phyloP scores from a whole-genome alignment of 2,888 invertebrate genomes.

The Helobdella robusta region DNA sequence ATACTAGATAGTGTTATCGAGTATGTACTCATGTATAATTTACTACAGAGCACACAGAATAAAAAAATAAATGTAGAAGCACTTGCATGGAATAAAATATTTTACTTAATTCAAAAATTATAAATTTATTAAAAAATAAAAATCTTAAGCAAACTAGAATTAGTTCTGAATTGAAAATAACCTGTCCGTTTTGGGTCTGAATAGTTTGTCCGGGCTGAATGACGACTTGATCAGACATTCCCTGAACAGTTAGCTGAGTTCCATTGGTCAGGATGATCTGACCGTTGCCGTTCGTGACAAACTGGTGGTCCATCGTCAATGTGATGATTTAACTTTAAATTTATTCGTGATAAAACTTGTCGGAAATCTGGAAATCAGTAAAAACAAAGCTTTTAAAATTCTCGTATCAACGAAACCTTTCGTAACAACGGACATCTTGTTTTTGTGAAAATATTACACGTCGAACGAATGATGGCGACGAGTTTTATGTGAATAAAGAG shows the following conservation, averaged over 20 bases:
- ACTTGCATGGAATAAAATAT: neutral
- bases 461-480: no score
- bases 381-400: no score
- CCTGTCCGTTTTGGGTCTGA: slow-evolving; percentile 25
- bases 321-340: no score
- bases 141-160: neutral
- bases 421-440: no score
- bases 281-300: slow-evolving; percentile 18
- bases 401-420: no score
- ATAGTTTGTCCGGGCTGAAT: slow-evolving; percentile 25
- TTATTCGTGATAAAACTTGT: no score
- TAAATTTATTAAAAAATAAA: no score
- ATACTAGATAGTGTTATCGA: no score
- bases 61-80: neutral
- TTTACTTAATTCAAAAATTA: neutral
- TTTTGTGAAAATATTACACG: no score
- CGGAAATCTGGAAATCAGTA: no score
- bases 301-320: slow-evolving; percentile 27
- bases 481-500: no score
- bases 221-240: slow-evolving; percentile 17
- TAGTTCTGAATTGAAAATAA: neutral
- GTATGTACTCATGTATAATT: no score
- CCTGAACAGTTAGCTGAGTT: slow-evolving; percentile 16
- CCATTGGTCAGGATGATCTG: slow-evolving; percentile 22
- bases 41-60: neutral